phyloP scores from a whole-genome alignment of 2,797 vertebrate genomes.

The Emys orbicularis region DNA sequence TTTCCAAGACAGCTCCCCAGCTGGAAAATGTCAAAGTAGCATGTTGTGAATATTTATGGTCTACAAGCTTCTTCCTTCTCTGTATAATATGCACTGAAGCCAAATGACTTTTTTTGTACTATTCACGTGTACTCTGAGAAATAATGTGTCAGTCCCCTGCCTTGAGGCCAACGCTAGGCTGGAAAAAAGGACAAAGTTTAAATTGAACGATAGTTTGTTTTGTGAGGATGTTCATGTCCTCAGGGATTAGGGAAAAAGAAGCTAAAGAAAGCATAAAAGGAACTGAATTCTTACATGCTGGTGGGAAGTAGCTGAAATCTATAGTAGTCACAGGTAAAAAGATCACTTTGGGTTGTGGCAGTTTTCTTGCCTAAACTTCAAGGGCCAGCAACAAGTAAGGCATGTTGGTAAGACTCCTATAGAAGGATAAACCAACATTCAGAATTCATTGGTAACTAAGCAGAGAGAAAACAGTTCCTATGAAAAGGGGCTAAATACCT shows the following conservation, averaged over 20 bases:
- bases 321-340: neutral
- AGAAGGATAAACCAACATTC: fast-evolving
- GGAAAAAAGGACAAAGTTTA: fast-evolving
- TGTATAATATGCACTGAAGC: neutral
- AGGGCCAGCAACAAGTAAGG: neutral
- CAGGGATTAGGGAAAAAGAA: neutral
- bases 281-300: neutral
- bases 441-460: neutral
- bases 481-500: neutral
- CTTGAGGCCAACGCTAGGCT: neutral
- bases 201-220: neutral
- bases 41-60: neutral
- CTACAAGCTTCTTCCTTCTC: neutral
- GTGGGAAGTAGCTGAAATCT: neutral
- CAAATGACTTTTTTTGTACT: neutral
- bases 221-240: neutral
- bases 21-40: neutral
- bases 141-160: fast-evolving
- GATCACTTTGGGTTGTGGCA: fast-evolving
- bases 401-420: neutral
- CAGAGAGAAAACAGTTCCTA: neutral
- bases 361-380: neutral
- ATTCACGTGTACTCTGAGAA: neutral
- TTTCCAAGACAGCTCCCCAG: neutral
- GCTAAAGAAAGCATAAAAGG: neutral